Base-by-base conservation (phyloP, 2,797 vertebrate genomes). In the Premnoplex brunnescens region DNA sequence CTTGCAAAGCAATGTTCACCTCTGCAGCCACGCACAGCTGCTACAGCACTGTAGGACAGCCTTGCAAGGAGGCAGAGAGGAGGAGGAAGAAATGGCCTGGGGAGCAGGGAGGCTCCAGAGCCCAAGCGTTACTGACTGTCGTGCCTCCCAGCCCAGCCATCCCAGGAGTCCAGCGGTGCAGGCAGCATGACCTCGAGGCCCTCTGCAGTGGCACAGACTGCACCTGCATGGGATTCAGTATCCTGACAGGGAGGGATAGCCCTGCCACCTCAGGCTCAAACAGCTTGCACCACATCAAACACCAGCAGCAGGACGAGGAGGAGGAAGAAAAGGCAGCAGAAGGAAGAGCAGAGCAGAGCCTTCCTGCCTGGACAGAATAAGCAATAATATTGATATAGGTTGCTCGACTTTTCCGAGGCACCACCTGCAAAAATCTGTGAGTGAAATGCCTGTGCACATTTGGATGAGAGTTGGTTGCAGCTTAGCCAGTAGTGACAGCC, bases 141-240 rank as follows among this genome's bases (percentile, higher is more conserved):
- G 6, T 9, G 8, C 81, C 96, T 88, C 94, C 93, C 67, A 56
- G 67, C 82, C 54, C 26, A 2, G 74, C 46, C 95, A 96, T 95
- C 93, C 79, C 84, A 44, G 94, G 94, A 56, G 67, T 81, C 54
- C 26, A 2, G 74, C 46, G 92, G 76, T 76, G 78, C 91, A 88
- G 85, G 71, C 87, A 17, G 27, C 41, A 7, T 81, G 94, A 98
- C 97, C 97, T 96, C 92, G 92, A 81, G 93, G 93, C 81, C 90
- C 74, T 64, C 74, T 88, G 87, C 32, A 95, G 81, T 56, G 94
- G 69, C 96, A 97, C 96, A 96, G 78, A 91, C 93, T 89, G 96
- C 98, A 98, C 97, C 97, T 98, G 96, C 41, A 4, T 77, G 43
- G 96, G 96, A 97, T 98, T 97, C 96, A 96, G 88, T 88, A 97